A percentile compares a stretch with the other conserved stretches of the same genome.
phyloP scores from a whole-genome alignment of 2,113 vertebrate species.

The Xiphophorus hellerii region DNA sequence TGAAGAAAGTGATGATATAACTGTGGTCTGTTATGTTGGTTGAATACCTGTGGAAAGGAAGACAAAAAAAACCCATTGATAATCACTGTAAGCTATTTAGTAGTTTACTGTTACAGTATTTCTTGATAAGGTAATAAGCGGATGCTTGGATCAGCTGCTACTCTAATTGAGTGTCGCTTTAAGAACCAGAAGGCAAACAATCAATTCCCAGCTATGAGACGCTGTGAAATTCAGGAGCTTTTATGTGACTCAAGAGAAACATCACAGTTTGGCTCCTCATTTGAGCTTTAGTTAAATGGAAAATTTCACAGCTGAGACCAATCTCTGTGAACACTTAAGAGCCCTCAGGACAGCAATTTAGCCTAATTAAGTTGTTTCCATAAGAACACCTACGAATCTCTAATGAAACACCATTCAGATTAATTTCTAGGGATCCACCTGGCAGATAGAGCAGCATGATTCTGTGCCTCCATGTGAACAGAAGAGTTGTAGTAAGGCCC shows the following conservation, averaged over 20 bases:
- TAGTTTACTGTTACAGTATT: background rate
- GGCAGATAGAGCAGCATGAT: background rate
- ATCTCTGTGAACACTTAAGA: conserved; percentile 34
- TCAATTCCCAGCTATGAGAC: conserved; percentile 13
- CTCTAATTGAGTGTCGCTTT: conserved; percentile 11
- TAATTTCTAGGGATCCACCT: conserved; percentile 14
- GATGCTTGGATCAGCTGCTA: background rate
- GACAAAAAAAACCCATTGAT: background rate
- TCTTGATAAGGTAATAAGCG: background rate
- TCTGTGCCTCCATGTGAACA: background rate
- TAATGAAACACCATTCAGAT: conserved; percentile 19
- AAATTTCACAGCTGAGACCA: conserved; percentile 48
- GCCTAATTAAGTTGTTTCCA: conserved; percentile 46
- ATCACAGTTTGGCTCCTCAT: conserved; percentile 30
- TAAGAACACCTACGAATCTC: conserved; percentile 12
- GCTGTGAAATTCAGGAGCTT: conserved; percentile 33
- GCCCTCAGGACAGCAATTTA: conserved; percentile 20
- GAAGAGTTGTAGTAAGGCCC: conserved; percentile 10
- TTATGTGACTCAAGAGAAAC: conserved; percentile 30
- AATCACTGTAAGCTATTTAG: background rate
- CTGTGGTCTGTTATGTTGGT: conserved; percentile 78
- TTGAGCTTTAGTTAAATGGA: conserved; percentile 29
- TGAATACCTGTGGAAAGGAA: conserved; percentile 82
- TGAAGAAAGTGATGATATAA: conserved; percentile 88
- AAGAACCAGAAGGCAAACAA: conserved; percentile 7